Conservation (phyloP, 2,797 vertebrate genomes). For the Mormyrops attenuatus region DNA sequence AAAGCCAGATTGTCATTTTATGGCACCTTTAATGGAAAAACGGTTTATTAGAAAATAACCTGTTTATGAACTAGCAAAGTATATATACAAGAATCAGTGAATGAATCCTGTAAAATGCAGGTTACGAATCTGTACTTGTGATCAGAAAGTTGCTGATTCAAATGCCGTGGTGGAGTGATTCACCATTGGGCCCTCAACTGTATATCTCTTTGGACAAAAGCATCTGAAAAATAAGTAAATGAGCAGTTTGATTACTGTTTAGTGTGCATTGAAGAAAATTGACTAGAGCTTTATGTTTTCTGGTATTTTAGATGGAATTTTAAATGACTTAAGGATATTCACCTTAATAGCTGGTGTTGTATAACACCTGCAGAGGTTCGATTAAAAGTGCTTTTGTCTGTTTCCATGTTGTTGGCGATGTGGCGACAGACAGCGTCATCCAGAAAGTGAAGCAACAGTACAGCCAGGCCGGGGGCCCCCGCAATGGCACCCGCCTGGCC, state of each 20-base stretch:
- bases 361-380: background rate
- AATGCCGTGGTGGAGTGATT: background rate
- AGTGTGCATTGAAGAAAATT: background rate
- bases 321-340: background rate
- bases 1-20: background rate
- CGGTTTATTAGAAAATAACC: background rate
- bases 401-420: background rate
- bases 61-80: background rate
- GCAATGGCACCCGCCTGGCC: constrained; percentile 59
- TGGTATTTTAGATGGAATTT: background rate
- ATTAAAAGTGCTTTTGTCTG: background rate
- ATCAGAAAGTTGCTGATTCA: background rate
- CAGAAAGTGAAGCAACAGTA: constrained; percentile 86
- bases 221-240: background rate
- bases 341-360: background rate
- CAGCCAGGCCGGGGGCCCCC: constrained; percentile 60
- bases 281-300: background rate
- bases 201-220: background rate
- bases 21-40: background rate
- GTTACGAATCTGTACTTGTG: background rate
- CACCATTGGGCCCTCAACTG: background rate
- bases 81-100: background rate
- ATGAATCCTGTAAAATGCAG: background rate
- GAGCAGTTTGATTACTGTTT: background rate
- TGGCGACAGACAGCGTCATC: constrained; percentile 69